phyloP scores from a whole-genome alignment of 2,113 vertebrate species.

The Oenanthe oenanthe region DNA sequence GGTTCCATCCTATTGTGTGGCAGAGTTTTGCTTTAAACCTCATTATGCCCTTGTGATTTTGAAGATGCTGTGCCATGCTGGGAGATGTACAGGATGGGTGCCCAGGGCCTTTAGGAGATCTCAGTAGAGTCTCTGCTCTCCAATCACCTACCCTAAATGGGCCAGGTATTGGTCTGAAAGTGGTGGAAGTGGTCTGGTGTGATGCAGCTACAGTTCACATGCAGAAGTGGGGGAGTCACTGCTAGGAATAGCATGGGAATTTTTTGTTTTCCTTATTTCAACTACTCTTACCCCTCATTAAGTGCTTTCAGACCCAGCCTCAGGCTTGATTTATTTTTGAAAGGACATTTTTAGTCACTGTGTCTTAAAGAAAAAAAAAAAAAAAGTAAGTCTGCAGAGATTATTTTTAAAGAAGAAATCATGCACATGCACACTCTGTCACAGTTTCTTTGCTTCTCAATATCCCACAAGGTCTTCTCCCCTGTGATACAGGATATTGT shows the following conservation, averaged over 20 bases:
- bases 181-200: neutral
- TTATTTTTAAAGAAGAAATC: conserved; percentile 40
- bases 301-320: conserved; percentile 19
- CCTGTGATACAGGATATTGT: rapidly evolving
- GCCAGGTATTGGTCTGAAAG: neutral
- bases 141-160: neutral
- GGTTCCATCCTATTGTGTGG: neutral
- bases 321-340: conserved; percentile 29
- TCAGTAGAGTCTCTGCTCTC: neutral
- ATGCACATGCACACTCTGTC: neutral
- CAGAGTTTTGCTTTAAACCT: neutral
- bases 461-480: neutral
- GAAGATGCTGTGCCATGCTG: neutral
- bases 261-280: neutral
- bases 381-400: neutral
- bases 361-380: neutral
- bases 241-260: neutral
- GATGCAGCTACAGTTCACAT: neutral
- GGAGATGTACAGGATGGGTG: neutral
- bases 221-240: neutral
- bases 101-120: neutral
- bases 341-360: conserved; percentile 14
- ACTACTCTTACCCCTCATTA: neutral
- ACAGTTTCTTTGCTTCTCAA: rapidly evolving
- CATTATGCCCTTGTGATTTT: neutral